phyloP scores from a whole-genome alignment of 1,140 invertebrate genomes.

The Geopemphigus sp. region DNA sequence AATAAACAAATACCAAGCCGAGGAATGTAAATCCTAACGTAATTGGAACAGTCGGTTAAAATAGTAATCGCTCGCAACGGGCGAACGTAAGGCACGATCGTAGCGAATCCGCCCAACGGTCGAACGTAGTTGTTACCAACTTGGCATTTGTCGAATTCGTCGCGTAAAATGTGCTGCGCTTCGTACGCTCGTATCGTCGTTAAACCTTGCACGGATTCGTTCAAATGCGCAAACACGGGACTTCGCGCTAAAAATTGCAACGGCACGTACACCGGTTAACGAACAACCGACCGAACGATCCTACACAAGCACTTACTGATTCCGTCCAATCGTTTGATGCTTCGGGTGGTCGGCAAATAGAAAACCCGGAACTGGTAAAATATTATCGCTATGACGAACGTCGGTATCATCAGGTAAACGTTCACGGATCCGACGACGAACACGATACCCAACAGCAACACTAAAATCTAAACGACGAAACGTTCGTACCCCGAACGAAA shows the following conservation, averaged over 20 bases:
- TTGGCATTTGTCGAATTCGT: constrained; percentile 80
- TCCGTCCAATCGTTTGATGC: constrained; percentile 67
- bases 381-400: constrained; percentile 58
- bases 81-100: too few relatives aligned
- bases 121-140: constrained; percentile 51
- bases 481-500: too few relatives aligned
- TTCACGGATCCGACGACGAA: constrained; percentile 59
- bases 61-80: too few relatives aligned
- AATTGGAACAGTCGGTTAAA: too few relatives aligned
- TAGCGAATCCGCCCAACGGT: too few relatives aligned
- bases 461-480: constrained; percentile 56
- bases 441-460: constrained; percentile 66
- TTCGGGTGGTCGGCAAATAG: constrained; percentile 66
- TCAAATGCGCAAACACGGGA: constrained; percentile 85
- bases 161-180: constrained; percentile 73
- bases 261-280: too few relatives aligned
- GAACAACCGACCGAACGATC: too few relatives aligned
- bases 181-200: constrained; percentile 84
- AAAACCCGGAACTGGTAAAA: constrained; percentile 61
- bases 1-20: constrained; percentile 71
- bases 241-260: constrained; percentile 71
- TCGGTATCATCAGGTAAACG: constrained; percentile 59
- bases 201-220: constrained; percentile 82
- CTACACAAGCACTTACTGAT: constrained; percentile 58
- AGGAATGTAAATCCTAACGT: constrained; percentile 63